Percentiles rank a stretch among this genome's conserved stretches.
Conservation (phyloP, 2,797 vertebrate species). For the Bovichtus variegatus region DNA sequence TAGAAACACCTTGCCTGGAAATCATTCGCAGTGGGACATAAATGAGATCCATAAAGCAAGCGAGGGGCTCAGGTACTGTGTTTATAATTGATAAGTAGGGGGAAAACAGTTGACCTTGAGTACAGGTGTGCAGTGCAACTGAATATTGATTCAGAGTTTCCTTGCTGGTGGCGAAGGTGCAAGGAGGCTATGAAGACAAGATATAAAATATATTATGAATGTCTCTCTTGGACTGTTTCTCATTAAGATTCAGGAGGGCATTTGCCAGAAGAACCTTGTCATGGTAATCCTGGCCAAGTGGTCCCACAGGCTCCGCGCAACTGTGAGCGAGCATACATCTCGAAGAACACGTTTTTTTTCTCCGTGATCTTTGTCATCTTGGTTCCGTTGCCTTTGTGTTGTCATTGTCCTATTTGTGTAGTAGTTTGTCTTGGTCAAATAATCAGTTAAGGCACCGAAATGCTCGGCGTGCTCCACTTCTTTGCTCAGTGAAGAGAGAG, state of each 20-base stretch:
- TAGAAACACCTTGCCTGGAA: slow-evolving; percentile 28
- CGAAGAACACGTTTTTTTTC: slow-evolving; percentile 41
- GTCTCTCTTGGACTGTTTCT: slow-evolving; percentile 78
- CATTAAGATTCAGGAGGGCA: slow-evolving; percentile 79
- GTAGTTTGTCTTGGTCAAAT: slow-evolving; percentile 74
- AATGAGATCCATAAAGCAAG: slow-evolving; percentile 44
- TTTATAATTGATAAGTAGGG: slow-evolving; percentile 81
- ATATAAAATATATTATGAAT: slow-evolving; percentile 80
- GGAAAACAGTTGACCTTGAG: slow-evolving; percentile 80
- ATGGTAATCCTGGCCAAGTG: slow-evolving; percentile 82
- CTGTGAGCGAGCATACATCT: slow-evolving; percentile 65
- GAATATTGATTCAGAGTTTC: slow-evolving; percentile 85
- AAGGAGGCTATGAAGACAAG: slow-evolving; percentile 75
- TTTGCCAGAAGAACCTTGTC: slow-evolving; percentile 76
- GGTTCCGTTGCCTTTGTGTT: slow-evolving; percentile 70
- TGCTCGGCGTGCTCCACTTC: slow-evolving; percentile 46
- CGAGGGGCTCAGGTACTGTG: slow-evolving; percentile 22
- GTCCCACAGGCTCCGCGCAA: slow-evolving; percentile 73
- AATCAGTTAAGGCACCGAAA: slow-evolving; percentile 54
- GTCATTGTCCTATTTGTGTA: slow-evolving; percentile 75
- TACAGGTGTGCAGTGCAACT: slow-evolving; percentile 65
- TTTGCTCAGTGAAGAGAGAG: background rate
- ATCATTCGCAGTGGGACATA: slow-evolving; percentile 33
- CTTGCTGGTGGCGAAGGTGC: slow-evolving; percentile 84
- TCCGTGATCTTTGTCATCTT: slow-evolving; percentile 68